A percentile compares a stretch with the other conserved stretches of the same genome.
These are phyloP conservation scores for Thermophis baileyi DNA, from an alignment of 2,113 vertebrate species.

Conservation along the genomic window DNA sequence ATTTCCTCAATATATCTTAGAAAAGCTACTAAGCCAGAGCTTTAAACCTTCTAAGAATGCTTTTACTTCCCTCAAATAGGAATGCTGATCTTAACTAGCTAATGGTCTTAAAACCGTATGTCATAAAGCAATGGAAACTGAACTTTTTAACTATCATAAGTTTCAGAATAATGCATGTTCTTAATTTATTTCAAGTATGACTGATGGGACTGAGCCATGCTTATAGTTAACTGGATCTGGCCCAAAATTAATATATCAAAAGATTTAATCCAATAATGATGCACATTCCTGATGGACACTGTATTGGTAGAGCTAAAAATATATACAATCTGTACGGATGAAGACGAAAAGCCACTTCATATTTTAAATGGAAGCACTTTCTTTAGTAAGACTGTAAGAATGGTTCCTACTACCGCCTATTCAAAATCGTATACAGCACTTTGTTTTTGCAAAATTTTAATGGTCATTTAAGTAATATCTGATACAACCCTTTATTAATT, in stretches of 20 bases:
- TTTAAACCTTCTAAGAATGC: neutral
- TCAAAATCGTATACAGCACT: neutral
- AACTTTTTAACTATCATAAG: neutral
- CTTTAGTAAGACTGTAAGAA: neutral
- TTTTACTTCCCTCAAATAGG: slow-evolving; percentile 16
- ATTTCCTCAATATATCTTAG: neutral
- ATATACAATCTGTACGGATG: neutral
- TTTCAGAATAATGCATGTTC: neutral
- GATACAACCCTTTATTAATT: neutral
- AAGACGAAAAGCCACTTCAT: neutral
- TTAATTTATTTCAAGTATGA: neutral
- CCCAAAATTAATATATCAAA: neutral
- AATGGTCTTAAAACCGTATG: neutral
- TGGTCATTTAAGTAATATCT: neutral
- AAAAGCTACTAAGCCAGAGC: neutral
- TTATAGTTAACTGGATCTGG: neutral
- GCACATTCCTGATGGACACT: neutral
- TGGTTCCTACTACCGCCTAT: neutral
- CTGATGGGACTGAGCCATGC: neutral
- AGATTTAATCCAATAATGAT: neutral
- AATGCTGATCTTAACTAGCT: neutral
- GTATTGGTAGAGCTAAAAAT: neutral
- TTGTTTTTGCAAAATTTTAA: neutral
- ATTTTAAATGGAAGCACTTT: neutral
- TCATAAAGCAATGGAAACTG: neutral